These are phyloP conservation scores for Ceramica pisi DNA, from an alignment of 2,888 invertebrate genomes.

Conservation along the genomic window DNA sequence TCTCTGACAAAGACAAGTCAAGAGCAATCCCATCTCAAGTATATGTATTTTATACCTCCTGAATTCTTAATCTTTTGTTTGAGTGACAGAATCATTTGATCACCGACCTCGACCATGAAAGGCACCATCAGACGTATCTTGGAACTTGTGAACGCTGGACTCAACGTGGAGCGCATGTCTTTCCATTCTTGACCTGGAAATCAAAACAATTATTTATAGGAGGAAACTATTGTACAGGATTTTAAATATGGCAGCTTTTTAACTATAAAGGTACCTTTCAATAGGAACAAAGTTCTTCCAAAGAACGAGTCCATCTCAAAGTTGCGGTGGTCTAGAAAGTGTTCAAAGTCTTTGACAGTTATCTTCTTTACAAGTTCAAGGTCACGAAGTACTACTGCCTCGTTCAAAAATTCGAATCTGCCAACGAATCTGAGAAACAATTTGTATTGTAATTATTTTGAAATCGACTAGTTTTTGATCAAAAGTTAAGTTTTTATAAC, in stretches of 20 bases:
- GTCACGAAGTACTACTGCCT: constrained; percentile 82
- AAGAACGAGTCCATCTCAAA: constrained; percentile 84
- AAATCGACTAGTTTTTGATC: no score
- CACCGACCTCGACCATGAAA: constrained; percentile 80
- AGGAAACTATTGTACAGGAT: neutral
- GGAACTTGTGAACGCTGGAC: constrained; percentile 87
- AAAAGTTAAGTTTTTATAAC: no score
- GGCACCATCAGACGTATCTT: constrained; percentile 84
- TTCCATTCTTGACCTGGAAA: constrained; percentile 73
- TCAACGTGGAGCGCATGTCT: constrained; percentile 82
- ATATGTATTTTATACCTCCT: constrained; percentile 67
- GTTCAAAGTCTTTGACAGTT: constrained; percentile 89
- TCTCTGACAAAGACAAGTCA: no score
- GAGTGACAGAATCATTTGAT: constrained; percentile 74
- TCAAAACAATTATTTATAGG: neutral
- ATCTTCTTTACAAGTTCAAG: constrained; percentile 87
- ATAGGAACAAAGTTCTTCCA: constrained; percentile 83
- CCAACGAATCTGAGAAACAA: constrained; percentile 78
- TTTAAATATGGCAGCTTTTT: no score
- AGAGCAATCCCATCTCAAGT: no score
- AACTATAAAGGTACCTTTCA: constrained; percentile 78
- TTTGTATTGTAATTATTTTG: no score
- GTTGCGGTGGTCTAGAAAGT: constrained; percentile 86
- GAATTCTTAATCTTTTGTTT: constrained; percentile 67
- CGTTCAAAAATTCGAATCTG: constrained; percentile 81